Base-by-base conservation (phyloP, 2,888 invertebrate species). In the Netelia virgata region DNA sequence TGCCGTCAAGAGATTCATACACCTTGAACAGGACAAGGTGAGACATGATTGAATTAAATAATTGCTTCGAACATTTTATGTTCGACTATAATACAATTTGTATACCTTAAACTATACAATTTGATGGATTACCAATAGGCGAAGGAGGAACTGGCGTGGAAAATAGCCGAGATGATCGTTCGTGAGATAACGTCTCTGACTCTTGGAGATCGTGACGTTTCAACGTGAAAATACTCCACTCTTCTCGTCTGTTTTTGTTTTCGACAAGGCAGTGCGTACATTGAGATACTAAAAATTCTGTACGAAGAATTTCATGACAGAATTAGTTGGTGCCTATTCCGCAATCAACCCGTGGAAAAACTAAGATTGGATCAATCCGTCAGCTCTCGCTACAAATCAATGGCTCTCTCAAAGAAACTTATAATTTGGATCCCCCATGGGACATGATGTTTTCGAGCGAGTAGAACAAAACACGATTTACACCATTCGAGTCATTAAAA, bases 101-200 rank as follows among this genome's bases (percentile, higher is more conserved):
- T 11, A 3, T 10, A 18, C 1, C 1, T 36, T 61, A 11, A 69
- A 66, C n/a, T 61, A 14, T 55, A 14, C 23, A 68, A 53, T 69
- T 69, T 55, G 50, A 53, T 18, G 36, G 5, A 68, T 50, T 73
- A 61, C 80, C 57, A 73, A 79, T 87, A 95, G 94, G 96, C 97
- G 68, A 97, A 98, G 94, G 98, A 99, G 94, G 98, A 99, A 94
- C 97, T 99, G 95, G 99, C 99, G 5, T 98, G 98, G 97, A 97
- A 98, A 94, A 97, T 99, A 86, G 99, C 99, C 36, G 98, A 98
- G 94, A 98, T 98, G 97, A 99, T 99, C 91, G 97, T 99, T 61
- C 97, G 97, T 94, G 99, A 99, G 95, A 97, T 99, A 83, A 98
- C 98, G 59, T 97, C 96, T 93, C 95, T 98, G 91, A 98, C 98